Percentiles rank a stretch among this genome's conserved stretches.
phyloP scores from a whole-genome alignment of 2,888 invertebrate species.

The Caradrina kadenii region DNA sequence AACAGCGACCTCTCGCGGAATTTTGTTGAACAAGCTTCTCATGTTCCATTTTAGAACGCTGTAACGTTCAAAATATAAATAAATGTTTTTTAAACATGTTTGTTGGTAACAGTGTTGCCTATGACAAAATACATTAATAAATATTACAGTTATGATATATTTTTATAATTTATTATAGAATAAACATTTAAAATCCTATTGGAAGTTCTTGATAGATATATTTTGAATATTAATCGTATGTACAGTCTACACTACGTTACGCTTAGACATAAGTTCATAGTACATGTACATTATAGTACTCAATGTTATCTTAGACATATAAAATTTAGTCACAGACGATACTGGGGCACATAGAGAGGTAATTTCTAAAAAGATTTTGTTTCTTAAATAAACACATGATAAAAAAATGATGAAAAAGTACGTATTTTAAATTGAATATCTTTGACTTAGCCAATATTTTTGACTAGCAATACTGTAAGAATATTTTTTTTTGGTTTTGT shows the following conservation, averaged over 20 bases:
- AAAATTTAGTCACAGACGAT: slow-evolving; percentile 67
- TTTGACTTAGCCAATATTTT: not conserved
- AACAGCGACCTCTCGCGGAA: slow-evolving; percentile 19
- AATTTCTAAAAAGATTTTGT: slow-evolving; percentile 23
- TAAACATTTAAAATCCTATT: slow-evolving; percentile 63
- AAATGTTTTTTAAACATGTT: slow-evolving; percentile 7
- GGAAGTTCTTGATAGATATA: slow-evolving; percentile 60
- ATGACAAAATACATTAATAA: slow-evolving; percentile 39
- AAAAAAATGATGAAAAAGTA: not conserved
- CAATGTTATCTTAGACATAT: slow-evolving; percentile 62
- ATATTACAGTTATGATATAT: slow-evolving; percentile 57
- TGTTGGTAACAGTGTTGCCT: slow-evolving; percentile 34
- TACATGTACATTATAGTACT: slow-evolving; percentile 29
- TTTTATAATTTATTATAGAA: slow-evolving; percentile 43
- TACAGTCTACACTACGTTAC: slow-evolving; percentile 50
- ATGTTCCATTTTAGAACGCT: not conserved
- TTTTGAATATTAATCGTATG: slow-evolving; percentile 52
- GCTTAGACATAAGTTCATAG: slow-evolving; percentile 46
- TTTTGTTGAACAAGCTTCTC: not conserved
- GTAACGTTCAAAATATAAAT: not conserved
- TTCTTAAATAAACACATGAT: slow-evolving; percentile 26
- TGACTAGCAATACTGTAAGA: slow-evolving; percentile 3
- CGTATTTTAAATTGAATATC: not conserved
- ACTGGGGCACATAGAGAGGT: slow-evolving; percentile 66
- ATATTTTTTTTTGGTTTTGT: slow-evolving; percentile 2